A percentile compares a stretch with the other conserved stretches of the same genome.
These are phyloP conservation scores for Amphiprion clarkii DNA, from an alignment of 2,797 vertebrate genomes.

Conservation along the genomic window DNA sequence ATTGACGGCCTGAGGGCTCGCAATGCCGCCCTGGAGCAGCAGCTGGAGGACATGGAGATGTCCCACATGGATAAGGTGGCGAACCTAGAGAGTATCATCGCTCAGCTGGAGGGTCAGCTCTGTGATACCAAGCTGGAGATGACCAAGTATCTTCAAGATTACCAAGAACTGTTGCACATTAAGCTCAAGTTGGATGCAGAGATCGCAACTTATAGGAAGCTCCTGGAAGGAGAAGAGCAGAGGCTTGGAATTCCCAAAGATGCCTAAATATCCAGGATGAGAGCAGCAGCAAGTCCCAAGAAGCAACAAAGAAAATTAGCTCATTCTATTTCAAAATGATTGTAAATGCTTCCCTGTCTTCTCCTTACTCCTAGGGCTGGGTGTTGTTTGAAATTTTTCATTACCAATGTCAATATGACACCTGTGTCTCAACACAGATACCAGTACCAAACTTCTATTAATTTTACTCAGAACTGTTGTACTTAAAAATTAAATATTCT, in stretches of 20 bases:
- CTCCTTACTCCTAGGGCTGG: constrained; percentile 15
- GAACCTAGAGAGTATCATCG: constrained; percentile 77
- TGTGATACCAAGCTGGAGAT: constrained; percentile 87
- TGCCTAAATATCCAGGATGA: constrained; percentile 44
- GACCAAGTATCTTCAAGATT: constrained; percentile 83
- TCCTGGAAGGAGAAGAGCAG: constrained; percentile 88
- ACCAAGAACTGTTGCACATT: constrained; percentile 83
- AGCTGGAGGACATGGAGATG: constrained; percentile 88
- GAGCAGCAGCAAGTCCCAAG: constrained; percentile 32
- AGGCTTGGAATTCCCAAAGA: constrained; percentile 85
- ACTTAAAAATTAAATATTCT: background rate
- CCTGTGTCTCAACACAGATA: background rate
- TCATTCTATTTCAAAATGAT: constrained; percentile 24
- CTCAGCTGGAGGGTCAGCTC: constrained; percentile 86
- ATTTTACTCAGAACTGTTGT: background rate
- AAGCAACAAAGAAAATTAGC: constrained; percentile 27
- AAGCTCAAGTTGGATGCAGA: constrained; percentile 87
- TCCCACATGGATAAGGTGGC: constrained; percentile 84
- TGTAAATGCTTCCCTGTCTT: constrained; percentile 4
- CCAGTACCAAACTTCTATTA: background rate
- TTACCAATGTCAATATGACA: background rate
- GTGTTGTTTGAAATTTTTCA: constrained; percentile 20
- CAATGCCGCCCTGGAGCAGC: constrained; percentile 84
- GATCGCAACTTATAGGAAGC: constrained; percentile 90
- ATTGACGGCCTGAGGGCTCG: constrained; percentile 84